Conservation (phyloP, 2,113 vertebrate species). For the Girardinichthys multiradiatus region DNA sequence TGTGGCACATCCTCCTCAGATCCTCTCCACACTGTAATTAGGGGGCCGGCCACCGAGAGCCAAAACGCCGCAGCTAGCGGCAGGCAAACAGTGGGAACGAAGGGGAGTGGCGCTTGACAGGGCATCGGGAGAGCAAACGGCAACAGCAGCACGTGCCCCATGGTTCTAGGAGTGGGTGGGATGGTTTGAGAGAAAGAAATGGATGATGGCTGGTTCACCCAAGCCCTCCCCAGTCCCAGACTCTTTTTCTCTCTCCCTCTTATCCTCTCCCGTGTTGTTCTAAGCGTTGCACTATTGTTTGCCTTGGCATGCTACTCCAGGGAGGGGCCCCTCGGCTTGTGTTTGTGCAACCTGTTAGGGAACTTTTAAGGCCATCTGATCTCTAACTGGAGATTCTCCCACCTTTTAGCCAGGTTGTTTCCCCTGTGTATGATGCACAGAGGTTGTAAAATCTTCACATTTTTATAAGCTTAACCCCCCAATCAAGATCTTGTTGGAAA, state of each 20-base stretch:
- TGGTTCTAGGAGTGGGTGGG: constrained; percentile 78
- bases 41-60: constrained; percentile 74
- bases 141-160: constrained; percentile 72
- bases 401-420: constrained; percentile 50
- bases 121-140: constrained; percentile 64
- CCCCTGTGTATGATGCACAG: constrained; percentile 19
- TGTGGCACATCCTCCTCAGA: constrained; percentile 85
- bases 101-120: constrained; percentile 64
- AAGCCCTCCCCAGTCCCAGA: constrained; percentile 54
- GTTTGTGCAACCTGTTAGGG: constrained; percentile 82
- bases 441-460: not conserved
- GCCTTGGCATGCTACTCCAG: constrained; percentile 81
- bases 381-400: constrained; percentile 60
- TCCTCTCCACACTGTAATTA: constrained; percentile 84
- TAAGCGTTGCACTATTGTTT: constrained; percentile 82
- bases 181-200: constrained; percentile 46
- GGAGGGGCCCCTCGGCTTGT: constrained; percentile 78
- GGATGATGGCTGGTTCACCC: constrained; percentile 53
- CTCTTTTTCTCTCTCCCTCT: constrained; percentile 59
- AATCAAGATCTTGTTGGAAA: not conserved
- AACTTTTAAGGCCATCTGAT: constrained; percentile 80
- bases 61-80: constrained; percentile 38
- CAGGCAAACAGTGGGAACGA: constrained; percentile 69
- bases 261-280: constrained; percentile 79
- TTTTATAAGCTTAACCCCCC: not conserved